A percentile compares a stretch with the other conserved stretches of the same genome.
phyloP scores from a whole-genome alignment of 2,113 vertebrate genomes.

The Brachyistius frenatus region DNA sequence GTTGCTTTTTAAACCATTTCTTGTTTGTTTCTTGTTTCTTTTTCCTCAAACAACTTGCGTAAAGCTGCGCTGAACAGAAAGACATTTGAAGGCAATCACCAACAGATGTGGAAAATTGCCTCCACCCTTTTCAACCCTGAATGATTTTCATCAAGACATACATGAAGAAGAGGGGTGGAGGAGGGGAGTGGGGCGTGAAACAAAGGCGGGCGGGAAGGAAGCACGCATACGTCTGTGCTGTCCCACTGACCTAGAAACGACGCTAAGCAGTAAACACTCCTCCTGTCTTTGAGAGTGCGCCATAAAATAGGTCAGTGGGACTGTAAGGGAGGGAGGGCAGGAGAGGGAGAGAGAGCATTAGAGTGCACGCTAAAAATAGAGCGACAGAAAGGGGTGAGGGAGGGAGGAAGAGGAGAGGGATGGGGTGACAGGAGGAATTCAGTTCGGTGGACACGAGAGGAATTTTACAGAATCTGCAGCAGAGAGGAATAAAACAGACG shows the following conservation, averaged over 20 bases:
- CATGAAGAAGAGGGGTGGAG: neutral
- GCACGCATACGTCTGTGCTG: slow-evolving; percentile 70
- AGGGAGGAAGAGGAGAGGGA: slow-evolving; percentile 42
- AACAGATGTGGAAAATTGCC: slow-evolving; percentile 69
- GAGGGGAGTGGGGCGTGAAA: slow-evolving; percentile 9
- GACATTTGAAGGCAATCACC: slow-evolving; percentile 33
- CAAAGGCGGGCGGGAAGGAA: slow-evolving; percentile 64
- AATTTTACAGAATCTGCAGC: slow-evolving; percentile 71
- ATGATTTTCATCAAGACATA: slow-evolving; percentile 59
- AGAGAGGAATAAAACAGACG: slow-evolving; percentile 32
- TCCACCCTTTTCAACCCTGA: slow-evolving; percentile 3
- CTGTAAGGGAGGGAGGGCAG: slow-evolving; percentile 73
- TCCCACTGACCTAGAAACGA: slow-evolving; percentile 85
- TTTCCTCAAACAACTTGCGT: slow-evolving; percentile 7
- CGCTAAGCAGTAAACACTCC: slow-evolving; percentile 80
- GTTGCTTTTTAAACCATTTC: neutral
- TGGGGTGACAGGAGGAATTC: slow-evolving; percentile 57
- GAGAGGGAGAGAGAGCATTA: slow-evolving; percentile 69
- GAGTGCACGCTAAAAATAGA: slow-evolving; percentile 83
- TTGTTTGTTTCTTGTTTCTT: neutral
- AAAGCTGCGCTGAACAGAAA: slow-evolving; percentile 16
- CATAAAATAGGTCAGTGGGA: slow-evolving; percentile 86
- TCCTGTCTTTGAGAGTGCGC: slow-evolving; percentile 78
- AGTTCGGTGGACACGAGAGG: slow-evolving; percentile 57
- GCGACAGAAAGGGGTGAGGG: slow-evolving; percentile 61